Conservation (phyloP, 1,140 invertebrate species). For the Caerostris extrusa region DNA sequence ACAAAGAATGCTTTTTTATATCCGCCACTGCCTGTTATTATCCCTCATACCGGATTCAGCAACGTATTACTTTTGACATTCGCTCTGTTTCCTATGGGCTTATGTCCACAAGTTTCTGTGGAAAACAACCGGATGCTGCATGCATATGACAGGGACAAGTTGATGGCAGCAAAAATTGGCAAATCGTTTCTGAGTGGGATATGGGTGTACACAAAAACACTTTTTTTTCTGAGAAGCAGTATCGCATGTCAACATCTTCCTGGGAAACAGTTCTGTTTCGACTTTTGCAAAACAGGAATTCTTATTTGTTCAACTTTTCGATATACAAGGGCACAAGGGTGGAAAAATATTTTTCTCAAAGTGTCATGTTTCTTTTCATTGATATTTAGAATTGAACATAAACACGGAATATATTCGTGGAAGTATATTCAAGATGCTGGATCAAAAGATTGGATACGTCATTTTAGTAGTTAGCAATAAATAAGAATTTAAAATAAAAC, state of each 20-base stretch:
- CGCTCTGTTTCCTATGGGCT: background rate
- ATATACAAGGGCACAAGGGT: background rate
- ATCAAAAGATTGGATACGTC: too few species aligned
- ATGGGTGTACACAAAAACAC: background rate
- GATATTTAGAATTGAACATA: too few species aligned
- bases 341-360: background rate
- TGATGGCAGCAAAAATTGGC: background rate
- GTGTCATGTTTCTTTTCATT: background rate
- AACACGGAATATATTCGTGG: too few species aligned
- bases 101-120: background rate
- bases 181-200: background rate
- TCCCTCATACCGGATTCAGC: background rate
- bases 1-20: background rate
- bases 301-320: background rate
- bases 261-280: background rate
- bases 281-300: background rate
- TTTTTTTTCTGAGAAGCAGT: background rate
- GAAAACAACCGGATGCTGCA: background rate
- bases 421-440: too few species aligned
- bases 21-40: background rate
- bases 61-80: background rate
- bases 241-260: slow-evolving; percentile 1
- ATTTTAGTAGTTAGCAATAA: too few species aligned
- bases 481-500: too few species aligned
- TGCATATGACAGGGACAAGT: background rate